Conservation (phyloP, 2,888 invertebrate genomes). For the Andrena chrysosceles region DNA sequence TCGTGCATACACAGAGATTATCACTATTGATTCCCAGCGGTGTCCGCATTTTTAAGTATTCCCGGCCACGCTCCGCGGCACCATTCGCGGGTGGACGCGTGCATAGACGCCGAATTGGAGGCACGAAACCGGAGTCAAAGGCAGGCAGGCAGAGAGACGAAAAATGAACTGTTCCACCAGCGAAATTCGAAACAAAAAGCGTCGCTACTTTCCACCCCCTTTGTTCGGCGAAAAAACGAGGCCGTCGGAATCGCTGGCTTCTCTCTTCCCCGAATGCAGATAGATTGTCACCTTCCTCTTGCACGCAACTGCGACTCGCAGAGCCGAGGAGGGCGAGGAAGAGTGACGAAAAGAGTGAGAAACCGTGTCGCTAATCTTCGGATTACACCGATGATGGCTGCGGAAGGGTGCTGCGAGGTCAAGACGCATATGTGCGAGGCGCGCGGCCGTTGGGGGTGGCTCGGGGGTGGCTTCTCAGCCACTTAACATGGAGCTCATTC, state of each 20-base stretch:
- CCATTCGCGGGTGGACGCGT: neutral
- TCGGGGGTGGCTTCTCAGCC: constrained; percentile 20
- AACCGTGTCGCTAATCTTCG: constrained; percentile 24
- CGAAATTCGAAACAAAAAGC: constrained; percentile 18
- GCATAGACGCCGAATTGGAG: neutral
- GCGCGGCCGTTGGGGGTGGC: constrained; percentile 6
- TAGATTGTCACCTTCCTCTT: neutral
- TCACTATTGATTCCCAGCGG: constrained; percentile 19
- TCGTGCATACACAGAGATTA: constrained; percentile 3
- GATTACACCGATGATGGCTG: constrained; percentile 20
- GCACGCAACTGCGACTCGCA: neutral
- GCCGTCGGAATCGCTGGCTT: neutral
- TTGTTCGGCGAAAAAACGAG: constrained; percentile 16
- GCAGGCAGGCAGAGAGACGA: neutral
- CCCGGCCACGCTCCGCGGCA: neutral
- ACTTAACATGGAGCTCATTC: constrained; percentile 57
- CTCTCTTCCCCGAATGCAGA: neutral
- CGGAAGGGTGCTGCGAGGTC: constrained; percentile 39
- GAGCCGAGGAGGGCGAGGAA: neutral
- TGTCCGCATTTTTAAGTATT: constrained; percentile 38
- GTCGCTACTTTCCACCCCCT: constrained; percentile 7
- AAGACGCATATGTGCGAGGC: constrained; percentile 48
- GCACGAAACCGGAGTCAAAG: neutral
- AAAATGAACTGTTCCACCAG: neutral
- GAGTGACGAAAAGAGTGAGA: neutral